Base-by-base conservation (phyloP, 2,888 invertebrate genomes). In the Ganaspis brasiliensis region DNA sequence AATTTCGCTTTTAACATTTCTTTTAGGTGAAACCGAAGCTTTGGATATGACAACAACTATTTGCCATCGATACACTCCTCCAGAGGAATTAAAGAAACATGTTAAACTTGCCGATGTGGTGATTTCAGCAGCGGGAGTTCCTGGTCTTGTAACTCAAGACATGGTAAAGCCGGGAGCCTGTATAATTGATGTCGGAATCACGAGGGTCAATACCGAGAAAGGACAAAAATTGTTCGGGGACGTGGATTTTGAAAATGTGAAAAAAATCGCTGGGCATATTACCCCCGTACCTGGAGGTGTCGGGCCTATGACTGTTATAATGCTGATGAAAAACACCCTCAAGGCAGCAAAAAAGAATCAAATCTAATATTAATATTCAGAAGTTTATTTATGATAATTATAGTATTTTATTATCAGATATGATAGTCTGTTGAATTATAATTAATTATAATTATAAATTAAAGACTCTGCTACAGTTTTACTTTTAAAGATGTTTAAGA, bases 201-300 rank as follows among this genome's bases (percentile, higher is more conserved):
- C 95, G 2, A 94, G 96, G 85, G 91, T 97, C 16, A 93, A 92
- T 8, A 94, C 94, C 79, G 92, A 93, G 56, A 89, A 92, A 61
- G 96, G 96, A 1, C 95, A 95, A 87, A 95, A 94, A 90, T 92
- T 98, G 8, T 96, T 97, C 6, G 98, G 98, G 1, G 98, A 98
- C 92, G 97, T 97, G 2, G 97, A 98, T 90, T 98, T 95, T 92
- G 96, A 97, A 82, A 95, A 95, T 91, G 97, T 97, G 0, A 94
- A 93, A 77, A 93, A 97, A 91, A 93, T 97, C 26, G 98, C 98
- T 9, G 96, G 97, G 10, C 93, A 95, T 73, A 95, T 98, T 63
- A 97, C 98, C 0, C 98, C 98, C 0, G 98, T 98, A 0, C 98
- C 98, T 0, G 95, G 98, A 1, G 98, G 98, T 1, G 98, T 97